Evolutionary conservation across 2,797 vertebrate species (phyloP).

Genomic region (Eulemur mongoz): DNA sequence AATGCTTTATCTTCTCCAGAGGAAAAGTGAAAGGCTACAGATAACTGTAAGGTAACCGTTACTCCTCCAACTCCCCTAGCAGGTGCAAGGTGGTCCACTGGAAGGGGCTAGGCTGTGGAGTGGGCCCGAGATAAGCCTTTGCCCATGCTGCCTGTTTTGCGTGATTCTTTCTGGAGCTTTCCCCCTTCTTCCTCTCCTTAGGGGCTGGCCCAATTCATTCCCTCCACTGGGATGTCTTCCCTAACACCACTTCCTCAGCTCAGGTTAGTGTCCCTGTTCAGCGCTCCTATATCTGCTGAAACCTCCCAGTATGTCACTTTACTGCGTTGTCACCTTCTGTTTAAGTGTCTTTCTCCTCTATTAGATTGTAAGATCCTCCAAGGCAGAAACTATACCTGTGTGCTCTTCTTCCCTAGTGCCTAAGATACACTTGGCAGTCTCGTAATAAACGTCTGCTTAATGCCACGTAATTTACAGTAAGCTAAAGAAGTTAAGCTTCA

Average conservation of each 20-base stretch:
- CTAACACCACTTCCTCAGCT: not conserved
- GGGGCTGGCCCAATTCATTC: not conserved
- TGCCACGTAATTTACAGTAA: conserved; percentile 62
- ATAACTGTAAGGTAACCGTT: not conserved
- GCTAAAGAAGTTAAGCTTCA: conserved; percentile 48
- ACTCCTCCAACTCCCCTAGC: not conserved
- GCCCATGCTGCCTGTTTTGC: not conserved
- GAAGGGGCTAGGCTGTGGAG: not conserved
- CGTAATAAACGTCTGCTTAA: conserved; percentile 56
- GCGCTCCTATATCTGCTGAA: not conserved
- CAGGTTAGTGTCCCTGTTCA: not conserved
- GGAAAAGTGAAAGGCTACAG: not conserved
- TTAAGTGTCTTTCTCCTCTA: conserved; percentile 31
- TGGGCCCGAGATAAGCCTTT: not conserved
- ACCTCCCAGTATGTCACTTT: not conserved
- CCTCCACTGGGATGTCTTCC: not conserved
- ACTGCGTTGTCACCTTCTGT: not conserved
- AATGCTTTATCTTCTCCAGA: not conserved
- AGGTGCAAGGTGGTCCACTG: not conserved
- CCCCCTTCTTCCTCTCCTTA: not conserved
- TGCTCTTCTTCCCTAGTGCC: not conserved
- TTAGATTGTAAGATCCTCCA: not conserved
- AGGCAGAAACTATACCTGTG: conserved; percentile 47
- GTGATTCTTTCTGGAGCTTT: not conserved
- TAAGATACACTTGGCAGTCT: conserved; percentile 36